Base-by-base conservation (phyloP, 2,113 vertebrate genomes). In the Sporophila hypoxantha region DNA sequence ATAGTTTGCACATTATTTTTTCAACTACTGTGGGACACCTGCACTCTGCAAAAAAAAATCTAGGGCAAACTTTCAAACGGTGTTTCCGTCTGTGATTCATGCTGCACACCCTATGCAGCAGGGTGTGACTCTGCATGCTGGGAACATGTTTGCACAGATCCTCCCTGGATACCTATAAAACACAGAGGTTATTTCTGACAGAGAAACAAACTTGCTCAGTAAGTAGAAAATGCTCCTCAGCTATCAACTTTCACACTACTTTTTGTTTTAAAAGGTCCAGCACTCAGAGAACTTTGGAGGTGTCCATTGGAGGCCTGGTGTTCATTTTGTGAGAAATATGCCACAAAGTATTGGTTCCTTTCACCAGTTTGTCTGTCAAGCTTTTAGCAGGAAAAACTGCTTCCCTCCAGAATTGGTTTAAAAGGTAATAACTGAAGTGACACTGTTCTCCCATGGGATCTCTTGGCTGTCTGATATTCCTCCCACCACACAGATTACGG, bases 91-190 rank as follows among this genome's bases (percentile, higher is more conserved):
- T 88, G 47, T 95, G 91, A 93, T 85, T 94, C 94, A 94, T 46
- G 21, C 88, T 82, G 65, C 76, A 82, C 90, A 19, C 64, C 55
- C 78, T 47, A 8, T 50, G 47, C 37, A 95, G 64, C 65, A 82
- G 93, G 91, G 91, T 92, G 93, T 94, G 95, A 91, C 80, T 93
- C 36, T 69, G 0, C 87, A 34, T 68, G 42, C 36, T 80, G 37
- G 49, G 69, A 95, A 91, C 96, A 62, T 93, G 95, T 94, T 85
- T 57, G 1, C 79, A 42, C 96, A 96, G 53, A 92, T 96, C 82
- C 76, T 87, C 6, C 2, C 39, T 88, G 84, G 84, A 92, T 59
- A 49, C 89, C 70, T 94, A 76, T 81, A 57, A 95, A 96, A 89
- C 64, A 82, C 85, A 57, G 49, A 5, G 20, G 79, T 93, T 82